Percentiles rank a stretch among this genome's conserved stretches.
phyloP scores from a whole-genome alignment of 2,888 invertebrate species.

The Ischnura elegans region DNA sequence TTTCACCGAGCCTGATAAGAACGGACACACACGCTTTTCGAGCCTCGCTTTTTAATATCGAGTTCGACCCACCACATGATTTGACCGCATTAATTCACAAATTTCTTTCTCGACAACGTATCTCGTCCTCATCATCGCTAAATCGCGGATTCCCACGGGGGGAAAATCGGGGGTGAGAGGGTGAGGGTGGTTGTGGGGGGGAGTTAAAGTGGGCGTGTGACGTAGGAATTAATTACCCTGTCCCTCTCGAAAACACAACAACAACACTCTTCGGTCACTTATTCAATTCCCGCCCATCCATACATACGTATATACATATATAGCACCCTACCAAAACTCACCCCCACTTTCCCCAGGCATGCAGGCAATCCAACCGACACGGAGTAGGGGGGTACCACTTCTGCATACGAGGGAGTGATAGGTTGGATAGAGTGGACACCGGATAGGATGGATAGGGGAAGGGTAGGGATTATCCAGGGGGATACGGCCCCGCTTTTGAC shows the following conservation, averaged over 20 bases:
- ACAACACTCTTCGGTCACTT: slow-evolving; percentile 58
- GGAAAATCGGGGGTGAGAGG: not conserved
- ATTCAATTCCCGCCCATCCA: slow-evolving; percentile 52
- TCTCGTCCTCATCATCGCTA: not conserved
- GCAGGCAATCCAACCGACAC: not conserved
- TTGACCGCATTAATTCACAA: slow-evolving; percentile 23
- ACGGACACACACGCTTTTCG: not conserved
- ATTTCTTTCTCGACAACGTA: slow-evolving; percentile 41
- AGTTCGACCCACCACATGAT: slow-evolving; percentile 10
- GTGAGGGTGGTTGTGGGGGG: not conserved
- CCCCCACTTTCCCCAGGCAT: not conserved
- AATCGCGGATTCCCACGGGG: not conserved
- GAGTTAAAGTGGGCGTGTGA: not conserved
- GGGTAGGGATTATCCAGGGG: not conserved
- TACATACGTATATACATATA: no score
- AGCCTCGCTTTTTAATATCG: not conserved
- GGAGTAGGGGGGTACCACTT: not conserved
- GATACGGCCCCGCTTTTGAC: no score
- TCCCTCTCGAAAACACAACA: slow-evolving; percentile 55
- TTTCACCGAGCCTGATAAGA: not conserved
- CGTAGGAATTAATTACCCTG: slow-evolving; percentile 48
- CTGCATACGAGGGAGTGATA: not conserved
- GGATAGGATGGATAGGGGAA: not conserved
- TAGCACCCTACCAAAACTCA: not conserved
- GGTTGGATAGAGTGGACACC: not conserved